phyloP scores from a whole-genome alignment of 2,888 invertebrate species.

The Omphaloscelis lunosa region DNA sequence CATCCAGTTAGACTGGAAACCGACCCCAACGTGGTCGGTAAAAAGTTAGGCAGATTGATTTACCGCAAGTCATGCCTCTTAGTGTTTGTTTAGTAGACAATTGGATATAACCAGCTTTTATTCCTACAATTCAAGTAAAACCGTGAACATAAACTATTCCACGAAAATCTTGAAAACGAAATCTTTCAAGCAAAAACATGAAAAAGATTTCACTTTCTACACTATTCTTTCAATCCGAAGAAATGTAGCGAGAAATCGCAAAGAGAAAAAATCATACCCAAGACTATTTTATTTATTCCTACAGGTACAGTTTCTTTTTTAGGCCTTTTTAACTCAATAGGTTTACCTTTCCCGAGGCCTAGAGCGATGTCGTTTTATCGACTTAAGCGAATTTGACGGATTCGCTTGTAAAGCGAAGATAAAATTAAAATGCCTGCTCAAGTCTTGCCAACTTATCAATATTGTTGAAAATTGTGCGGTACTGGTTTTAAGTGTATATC shows the following conservation, averaged over 20 bases:
- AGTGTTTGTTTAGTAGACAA: too few relatives aligned
- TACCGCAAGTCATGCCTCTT: too few relatives aligned
- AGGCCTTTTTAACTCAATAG: constrained; percentile 37
- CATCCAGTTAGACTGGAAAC: too few relatives aligned
- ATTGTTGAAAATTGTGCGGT: neutral
- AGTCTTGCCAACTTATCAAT: constrained; percentile 7
- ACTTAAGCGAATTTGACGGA: constrained; percentile 48
- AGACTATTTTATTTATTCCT: constrained; percentile 2
- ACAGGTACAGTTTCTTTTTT: constrained; percentile 18
- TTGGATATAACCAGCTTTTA: neutral
- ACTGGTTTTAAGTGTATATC: too few relatives aligned
- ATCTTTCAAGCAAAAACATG: too few relatives aligned
- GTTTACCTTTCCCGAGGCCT: constrained; percentile 38
- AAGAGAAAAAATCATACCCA: neutral
- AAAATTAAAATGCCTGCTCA: constrained; percentile 38
- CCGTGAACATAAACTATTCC: too few relatives aligned
- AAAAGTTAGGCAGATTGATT: too few relatives aligned
- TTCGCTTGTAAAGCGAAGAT: constrained; percentile 31
- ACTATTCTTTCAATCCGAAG: neutral
- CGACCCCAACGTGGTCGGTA: too few relatives aligned
- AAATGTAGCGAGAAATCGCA: neutral
- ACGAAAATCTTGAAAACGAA: too few relatives aligned
- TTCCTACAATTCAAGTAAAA: neutral
- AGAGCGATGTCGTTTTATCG: constrained; percentile 29
- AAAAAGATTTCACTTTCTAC: constrained; percentile 6